phyloP scores from a whole-genome alignment of 2,888 invertebrate species.

The Chrysopilus asiliformis region DNA sequence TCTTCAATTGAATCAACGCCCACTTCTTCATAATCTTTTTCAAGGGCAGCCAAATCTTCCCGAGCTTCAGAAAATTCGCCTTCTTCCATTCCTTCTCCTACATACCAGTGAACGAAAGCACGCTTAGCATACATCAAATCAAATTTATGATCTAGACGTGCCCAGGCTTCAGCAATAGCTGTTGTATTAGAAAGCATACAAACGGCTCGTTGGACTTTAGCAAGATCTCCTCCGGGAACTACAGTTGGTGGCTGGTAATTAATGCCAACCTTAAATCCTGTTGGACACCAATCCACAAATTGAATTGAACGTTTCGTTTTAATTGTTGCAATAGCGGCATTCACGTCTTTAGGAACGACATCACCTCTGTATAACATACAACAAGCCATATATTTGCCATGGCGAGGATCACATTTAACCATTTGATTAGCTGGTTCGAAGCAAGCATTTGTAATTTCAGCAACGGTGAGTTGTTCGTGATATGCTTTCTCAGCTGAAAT shows the following conservation, averaged over 20 bases:
- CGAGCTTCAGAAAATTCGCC: conserved; percentile 79
- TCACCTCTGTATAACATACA: conserved; percentile 89
- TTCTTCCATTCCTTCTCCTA: conserved; percentile 78
- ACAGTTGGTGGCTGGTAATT: conserved; percentile 86
- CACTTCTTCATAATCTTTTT: conserved; percentile 69
- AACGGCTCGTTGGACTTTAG: conserved; percentile 86
- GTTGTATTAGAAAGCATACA: conserved; percentile 97
- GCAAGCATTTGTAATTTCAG: conserved; percentile 89
- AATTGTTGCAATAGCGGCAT: conserved; percentile 83
- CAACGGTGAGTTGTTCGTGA: conserved; percentile 80
- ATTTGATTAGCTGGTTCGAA: conserved; percentile 93
- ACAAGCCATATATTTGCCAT: conserved; percentile 88
- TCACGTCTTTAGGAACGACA: conserved; percentile 87
- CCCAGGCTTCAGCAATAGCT: conserved; percentile 94
- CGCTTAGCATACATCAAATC: conserved; percentile 94
- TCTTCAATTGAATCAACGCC: conserved; percentile 61
- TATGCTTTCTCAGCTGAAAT: conserved; percentile 88
- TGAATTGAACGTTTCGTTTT: conserved; percentile 89
- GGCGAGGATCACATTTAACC: conserved; percentile 84
- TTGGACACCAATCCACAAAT: conserved; percentile 82
- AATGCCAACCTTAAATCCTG: conserved; percentile 68
- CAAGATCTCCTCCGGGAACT: conserved; percentile 82
- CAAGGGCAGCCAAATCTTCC: conserved; percentile 69
- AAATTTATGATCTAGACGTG: conserved; percentile 85
- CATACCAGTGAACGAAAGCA: conserved; percentile 93